Evolutionary conservation across 1,140 invertebrate species (phyloP).

Genomic region (Eriocheir sinensis): DNA sequence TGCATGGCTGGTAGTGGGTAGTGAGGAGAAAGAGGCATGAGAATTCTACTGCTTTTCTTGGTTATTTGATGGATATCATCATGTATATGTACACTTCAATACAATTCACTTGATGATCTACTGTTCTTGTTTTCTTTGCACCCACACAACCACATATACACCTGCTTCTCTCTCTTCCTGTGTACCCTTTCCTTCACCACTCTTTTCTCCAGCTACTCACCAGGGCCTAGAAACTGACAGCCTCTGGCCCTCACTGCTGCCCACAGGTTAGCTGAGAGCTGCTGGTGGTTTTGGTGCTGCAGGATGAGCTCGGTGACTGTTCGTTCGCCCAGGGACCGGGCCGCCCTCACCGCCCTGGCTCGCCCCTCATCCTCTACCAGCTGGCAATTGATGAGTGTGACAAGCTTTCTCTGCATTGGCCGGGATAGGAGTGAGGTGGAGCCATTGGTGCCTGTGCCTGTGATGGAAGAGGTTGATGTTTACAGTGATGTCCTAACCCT

Average conservation of each 20-base stretch:
- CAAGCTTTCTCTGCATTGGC: constrained; percentile 97
- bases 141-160: no score
- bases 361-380: constrained; percentile 91
- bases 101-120: no score
- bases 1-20: constrained; percentile 92
- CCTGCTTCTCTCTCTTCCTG: no score
- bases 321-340: constrained; percentile 95
- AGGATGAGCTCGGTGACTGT: constrained; percentile 97
- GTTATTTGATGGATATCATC: no score
- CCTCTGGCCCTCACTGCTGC: constrained; percentile 97
- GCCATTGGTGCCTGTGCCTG: constrained; percentile 80
- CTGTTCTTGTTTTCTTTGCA: no score
- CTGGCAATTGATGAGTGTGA: constrained; percentile 95
- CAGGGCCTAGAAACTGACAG: constrained; percentile 99
- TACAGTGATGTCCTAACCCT: no score
- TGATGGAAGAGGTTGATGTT: no score
- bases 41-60: no score
- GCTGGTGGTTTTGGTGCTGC: constrained; percentile 96
- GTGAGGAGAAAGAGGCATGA: neutral
- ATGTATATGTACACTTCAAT: no score
- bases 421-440: constrained; percentile 87
- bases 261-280: constrained; percentile 97
- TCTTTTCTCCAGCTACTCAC: no score
- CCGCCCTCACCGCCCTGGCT: constrained; percentile 90
- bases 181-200: no score